Evolutionary conservation across 2,888 invertebrate species (phyloP).

Genomic region (Stegana nigrithorax): DNA sequence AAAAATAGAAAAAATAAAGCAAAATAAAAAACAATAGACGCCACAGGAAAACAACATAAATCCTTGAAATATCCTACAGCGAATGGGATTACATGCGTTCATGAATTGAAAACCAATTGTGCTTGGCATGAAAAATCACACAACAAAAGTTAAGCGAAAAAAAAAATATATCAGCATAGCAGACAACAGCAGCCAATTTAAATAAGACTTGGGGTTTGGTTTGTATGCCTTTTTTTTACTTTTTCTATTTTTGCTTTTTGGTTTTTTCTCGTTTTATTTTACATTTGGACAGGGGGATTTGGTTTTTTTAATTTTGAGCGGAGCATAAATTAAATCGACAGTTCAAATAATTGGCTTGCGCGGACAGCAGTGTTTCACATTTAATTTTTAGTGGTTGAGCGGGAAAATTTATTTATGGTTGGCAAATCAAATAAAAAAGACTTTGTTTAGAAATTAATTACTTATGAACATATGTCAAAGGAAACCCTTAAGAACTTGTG

Average conservation of each 20-base stretch:
- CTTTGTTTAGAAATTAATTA: no score
- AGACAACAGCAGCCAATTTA: slow-evolving; percentile 8
- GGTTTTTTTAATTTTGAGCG: slow-evolving; percentile 17
- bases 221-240: no score
- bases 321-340: slow-evolving; percentile 32
- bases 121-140: slow-evolving; percentile 60
- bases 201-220: slow-evolving; percentile 32
- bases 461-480: no score
- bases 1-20: not conserved
- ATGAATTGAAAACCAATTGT: slow-evolving; percentile 62
- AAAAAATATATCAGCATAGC: not conserved
- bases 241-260: no score
- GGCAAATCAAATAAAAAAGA: no score
- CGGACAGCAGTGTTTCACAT: no score
- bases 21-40: slow-evolving; percentile 10
- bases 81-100: slow-evolving; percentile 54
- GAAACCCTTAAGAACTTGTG: no score
- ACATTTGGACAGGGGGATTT: slow-evolving; percentile 30
- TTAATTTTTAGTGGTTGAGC: no score
- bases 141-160: slow-evolving; percentile 25
- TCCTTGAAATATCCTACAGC: slow-evolving; percentile 61
- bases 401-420: no score
- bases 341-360: slow-evolving; percentile 48
- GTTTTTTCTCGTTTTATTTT: no score
- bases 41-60: slow-evolving; percentile 46